Conservation (phyloP, 2,113 vertebrate genomes). For the Balaeniceps rex region DNA sequence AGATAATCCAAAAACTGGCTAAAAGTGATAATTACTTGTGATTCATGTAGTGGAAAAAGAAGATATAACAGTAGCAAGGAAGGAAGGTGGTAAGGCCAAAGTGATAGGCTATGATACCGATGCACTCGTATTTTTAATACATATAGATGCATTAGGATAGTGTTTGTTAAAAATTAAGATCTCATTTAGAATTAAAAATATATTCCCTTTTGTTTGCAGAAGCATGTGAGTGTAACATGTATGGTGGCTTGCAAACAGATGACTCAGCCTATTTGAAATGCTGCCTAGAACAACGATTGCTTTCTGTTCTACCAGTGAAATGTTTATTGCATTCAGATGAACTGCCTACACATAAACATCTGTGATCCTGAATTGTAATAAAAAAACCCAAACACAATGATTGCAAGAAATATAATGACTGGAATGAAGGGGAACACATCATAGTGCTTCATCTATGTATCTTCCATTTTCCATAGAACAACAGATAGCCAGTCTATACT, state of each 20-base stretch:
- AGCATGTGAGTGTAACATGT: neutral
- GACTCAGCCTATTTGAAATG: neutral
- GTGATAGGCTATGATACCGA: rapidly evolving
- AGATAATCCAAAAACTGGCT: neutral
- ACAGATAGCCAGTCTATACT: neutral
- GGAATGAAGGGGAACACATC: neutral
- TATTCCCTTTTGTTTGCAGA: neutral
- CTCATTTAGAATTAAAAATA: neutral
- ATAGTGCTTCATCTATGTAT: neutral
- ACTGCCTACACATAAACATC: neutral
- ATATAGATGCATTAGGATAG: neutral
- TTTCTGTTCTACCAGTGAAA: neutral
- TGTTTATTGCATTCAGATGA: neutral
- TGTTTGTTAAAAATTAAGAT: neutral
- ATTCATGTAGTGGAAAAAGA: neutral
- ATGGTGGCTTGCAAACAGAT: neutral
- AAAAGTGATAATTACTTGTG: neutral
- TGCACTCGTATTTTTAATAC: neutral
- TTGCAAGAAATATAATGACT: neutral
- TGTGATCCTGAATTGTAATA: neutral
- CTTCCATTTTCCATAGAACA: neutral
- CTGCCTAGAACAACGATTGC: neutral
- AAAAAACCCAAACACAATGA: neutral
- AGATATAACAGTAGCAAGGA: neutral
- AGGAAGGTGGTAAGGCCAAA: neutral